Conservation (phyloP, 1,140 invertebrate genomes). For the Danaus plexippus region DNA sequence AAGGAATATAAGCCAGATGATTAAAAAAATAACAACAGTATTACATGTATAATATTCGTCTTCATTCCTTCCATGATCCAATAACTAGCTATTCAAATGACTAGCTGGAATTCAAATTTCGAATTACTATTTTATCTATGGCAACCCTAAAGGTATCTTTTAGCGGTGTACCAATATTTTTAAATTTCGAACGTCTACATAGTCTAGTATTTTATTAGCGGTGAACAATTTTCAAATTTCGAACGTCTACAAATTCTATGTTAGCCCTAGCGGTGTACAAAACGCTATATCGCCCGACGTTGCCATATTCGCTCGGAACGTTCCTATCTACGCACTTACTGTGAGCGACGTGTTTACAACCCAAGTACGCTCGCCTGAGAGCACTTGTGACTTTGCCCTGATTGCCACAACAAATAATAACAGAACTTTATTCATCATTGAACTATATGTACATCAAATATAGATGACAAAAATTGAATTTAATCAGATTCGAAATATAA, state of each 20-base stretch:
- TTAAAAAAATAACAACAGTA: slow-evolving; percentile 13
- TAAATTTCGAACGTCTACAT: no score
- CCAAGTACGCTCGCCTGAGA: slow-evolving; percentile 69
- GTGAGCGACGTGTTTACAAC: slow-evolving; percentile 72
- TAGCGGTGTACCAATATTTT: slow-evolving; percentile 20
- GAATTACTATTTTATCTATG: slow-evolving; percentile 21
- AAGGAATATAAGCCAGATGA: slow-evolving; percentile 8
- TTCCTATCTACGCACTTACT: slow-evolving; percentile 67
- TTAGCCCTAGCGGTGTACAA: slow-evolving; percentile 3
- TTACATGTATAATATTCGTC: not conserved
- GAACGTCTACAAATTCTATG: no score
- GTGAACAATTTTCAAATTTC: no score
- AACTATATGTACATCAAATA: no score
- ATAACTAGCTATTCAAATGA: slow-evolving; percentile 7
- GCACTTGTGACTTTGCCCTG: slow-evolving; percentile 71
- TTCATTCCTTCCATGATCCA: slow-evolving; percentile 1
- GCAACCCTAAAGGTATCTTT: slow-evolving; percentile 30
- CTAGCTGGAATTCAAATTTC: slow-evolving; percentile 6
- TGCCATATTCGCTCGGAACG: slow-evolving; percentile 18
- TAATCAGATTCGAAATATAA: no score
- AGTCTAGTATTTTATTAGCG: no score
- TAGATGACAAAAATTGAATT: no score
- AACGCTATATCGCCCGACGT: slow-evolving; percentile 22
- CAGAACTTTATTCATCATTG: no score
- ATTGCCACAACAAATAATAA: slow-evolving; percentile 40